Conservation (phyloP, 2,113 vertebrate genomes). For the Takifugu flavidus region DNA sequence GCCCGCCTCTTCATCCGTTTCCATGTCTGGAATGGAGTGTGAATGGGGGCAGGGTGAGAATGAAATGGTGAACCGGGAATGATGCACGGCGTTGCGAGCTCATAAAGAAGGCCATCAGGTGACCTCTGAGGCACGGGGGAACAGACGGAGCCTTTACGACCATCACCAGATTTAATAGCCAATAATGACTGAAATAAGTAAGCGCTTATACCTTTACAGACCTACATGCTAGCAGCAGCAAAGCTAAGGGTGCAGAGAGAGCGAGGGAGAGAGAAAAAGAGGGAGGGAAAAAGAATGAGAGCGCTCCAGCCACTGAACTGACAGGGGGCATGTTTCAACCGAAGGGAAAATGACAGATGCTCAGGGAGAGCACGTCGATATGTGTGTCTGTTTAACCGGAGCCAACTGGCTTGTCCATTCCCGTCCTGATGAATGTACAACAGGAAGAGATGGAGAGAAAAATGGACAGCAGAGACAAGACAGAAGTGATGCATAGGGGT, state of each 20-base stretch:
- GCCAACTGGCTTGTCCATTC: slow-evolving; percentile 65
- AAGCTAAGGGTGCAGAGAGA: slow-evolving; percentile 33
- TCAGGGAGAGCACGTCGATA: slow-evolving; percentile 61
- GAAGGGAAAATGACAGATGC: slow-evolving; percentile 67
- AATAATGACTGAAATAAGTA: slow-evolving; percentile 77
- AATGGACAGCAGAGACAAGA: slow-evolving; percentile 31
- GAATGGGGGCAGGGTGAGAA: slow-evolving; percentile 29
- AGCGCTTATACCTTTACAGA: slow-evolving; percentile 78
- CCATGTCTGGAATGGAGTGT: slow-evolving; percentile 35
- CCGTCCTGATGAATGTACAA: slow-evolving; percentile 61
- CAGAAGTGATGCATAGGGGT: slow-evolving; percentile 29
- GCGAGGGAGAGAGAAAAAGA: slow-evolving; percentile 32
- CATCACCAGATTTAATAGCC: slow-evolving; percentile 83
- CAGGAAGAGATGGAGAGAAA: slow-evolving; percentile 35
- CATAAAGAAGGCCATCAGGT: slow-evolving; percentile 85
- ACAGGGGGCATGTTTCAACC: slow-evolving; percentile 74
- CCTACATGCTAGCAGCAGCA: slow-evolving; percentile 56
- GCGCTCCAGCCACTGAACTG: slow-evolving; percentile 71
- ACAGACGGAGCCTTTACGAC: slow-evolving; percentile 81
- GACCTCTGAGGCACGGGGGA: slow-evolving; percentile 82
- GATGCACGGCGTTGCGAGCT: slow-evolving; percentile 85
- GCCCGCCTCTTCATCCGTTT: slow-evolving; percentile 75
- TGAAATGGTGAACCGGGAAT: slow-evolving; percentile 60
- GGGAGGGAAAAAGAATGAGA: slow-evolving; percentile 41
- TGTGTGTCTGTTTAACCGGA: slow-evolving; percentile 68